Conservation (phyloP, 2,888 invertebrate genomes). For the Epinotia brunnichana region DNA sequence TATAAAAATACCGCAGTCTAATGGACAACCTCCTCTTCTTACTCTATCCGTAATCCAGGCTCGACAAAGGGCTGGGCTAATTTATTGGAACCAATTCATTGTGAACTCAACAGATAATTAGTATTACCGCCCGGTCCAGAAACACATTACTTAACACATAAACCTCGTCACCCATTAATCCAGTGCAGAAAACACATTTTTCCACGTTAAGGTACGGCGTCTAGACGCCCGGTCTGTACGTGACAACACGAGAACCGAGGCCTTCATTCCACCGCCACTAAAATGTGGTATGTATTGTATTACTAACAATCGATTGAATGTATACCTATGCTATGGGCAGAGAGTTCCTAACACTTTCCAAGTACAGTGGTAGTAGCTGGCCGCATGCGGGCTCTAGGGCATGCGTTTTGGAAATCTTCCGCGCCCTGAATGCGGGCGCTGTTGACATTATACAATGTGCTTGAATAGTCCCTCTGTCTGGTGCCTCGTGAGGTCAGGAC, state of each 20-base stretch:
- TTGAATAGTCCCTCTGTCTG: too few species aligned
- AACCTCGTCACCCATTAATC: constrained; percentile 25
- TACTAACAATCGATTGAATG: background rate
- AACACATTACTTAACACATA: constrained; percentile 17
- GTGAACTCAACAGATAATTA: background rate
- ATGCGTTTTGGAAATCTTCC: too few species aligned
- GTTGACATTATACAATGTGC: too few species aligned
- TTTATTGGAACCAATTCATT: background rate
- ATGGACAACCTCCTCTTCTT: too few species aligned
- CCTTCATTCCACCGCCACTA: background rate
- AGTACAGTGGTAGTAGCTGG: too few species aligned
- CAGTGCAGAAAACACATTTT: constrained; percentile 31
- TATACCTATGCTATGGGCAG: too few species aligned
- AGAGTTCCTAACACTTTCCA: too few species aligned
- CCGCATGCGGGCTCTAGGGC: too few species aligned
- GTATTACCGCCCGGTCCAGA: constrained; percentile 11
- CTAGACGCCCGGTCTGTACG: constrained; percentile 52
- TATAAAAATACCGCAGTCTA: too few species aligned
- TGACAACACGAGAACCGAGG: constrained; percentile 45
- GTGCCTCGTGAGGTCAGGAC: too few species aligned
- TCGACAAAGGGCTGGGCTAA: background rate
- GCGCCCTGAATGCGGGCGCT: too few species aligned
- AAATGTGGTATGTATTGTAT: background rate
- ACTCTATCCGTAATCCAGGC: too few species aligned
- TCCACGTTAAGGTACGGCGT: constrained; percentile 47